phyloP scores from a whole-genome alignment of 2,888 invertebrate species.

The Junonia oenone region DNA sequence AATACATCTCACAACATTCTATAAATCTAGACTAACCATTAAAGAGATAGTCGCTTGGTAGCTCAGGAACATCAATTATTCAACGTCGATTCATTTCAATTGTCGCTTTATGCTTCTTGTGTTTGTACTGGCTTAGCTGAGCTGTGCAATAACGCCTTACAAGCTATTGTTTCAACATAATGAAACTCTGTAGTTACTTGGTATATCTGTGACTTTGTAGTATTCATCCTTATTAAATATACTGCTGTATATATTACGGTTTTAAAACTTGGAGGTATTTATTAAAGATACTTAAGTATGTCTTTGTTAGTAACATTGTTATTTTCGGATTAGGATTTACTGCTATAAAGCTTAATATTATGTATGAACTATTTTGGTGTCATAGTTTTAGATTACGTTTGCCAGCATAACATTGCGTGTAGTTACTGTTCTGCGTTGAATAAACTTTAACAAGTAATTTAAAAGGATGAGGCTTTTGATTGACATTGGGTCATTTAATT shows the following conservation, averaged over 20 bases:
- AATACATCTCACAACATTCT: background rate
- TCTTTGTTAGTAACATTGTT: too few relatives aligned
- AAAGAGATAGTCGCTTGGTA: slow-evolving; percentile 19
- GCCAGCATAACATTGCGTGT: too few relatives aligned
- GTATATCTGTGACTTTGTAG: background rate
- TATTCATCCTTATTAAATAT: background rate
- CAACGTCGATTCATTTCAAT: slow-evolving; percentile 40
- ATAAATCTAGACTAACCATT: background rate
- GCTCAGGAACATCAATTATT: slow-evolving; percentile 43
- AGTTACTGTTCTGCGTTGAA: too few relatives aligned
- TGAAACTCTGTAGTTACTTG: background rate
- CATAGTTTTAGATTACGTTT: too few relatives aligned
- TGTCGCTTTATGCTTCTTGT: slow-evolving; percentile 36
- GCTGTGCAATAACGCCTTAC: slow-evolving; percentile 2
- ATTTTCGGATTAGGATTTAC: too few relatives aligned
- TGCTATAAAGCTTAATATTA: too few relatives aligned
- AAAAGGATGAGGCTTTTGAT: too few relatives aligned
- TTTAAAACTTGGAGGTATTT: background rate
- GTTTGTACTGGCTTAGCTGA: slow-evolving; percentile 2
- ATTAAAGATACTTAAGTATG: background rate
- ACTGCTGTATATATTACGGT: background rate
- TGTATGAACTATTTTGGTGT: too few relatives aligned
- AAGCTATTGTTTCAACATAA: background rate
- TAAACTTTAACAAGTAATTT: too few relatives aligned
- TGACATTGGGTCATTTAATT: too few relatives aligned